Evolutionary conservation across 1,140 invertebrate genomes (phyloP), one percentile per base, ranked within the genome.

Genomic region (Procambarus virginalis): DNA sequence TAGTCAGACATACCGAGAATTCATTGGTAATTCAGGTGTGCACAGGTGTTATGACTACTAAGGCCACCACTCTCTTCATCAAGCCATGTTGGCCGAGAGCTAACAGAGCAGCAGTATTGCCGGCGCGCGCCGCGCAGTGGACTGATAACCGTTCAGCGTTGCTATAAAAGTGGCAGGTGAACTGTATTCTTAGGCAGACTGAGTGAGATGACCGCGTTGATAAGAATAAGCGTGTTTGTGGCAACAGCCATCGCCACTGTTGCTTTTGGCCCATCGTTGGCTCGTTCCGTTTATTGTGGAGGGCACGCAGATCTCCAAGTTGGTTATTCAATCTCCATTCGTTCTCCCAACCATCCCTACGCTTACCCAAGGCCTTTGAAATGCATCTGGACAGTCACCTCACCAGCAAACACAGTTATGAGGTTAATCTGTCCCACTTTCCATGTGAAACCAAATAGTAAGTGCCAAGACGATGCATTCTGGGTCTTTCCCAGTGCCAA

Each of bases 301-400:
- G 45, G 51, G 0, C 2, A 49, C 1, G 17, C 48, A 46, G 14
- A 10, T 45, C 45, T 87, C 45, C 14, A 79, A 46, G 20, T 22
- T 10, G 85, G 77, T 10, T 8, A 70, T n/a, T 20, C 51, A 4
- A 48, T 34, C 60, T 68, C 58, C 58, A 49, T 87, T n/a, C 5
- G 8, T 10, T 87, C 85, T 64, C 85, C 85, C 48, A 22, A 73
- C 17, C 79, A 20, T 46, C 85, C 85, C 6, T n/a, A 70, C 49
- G 46, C 58, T 5, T 87, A 87, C 60, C 85, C 85, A 4, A 48
- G 34, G 12, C 51, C 22, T 2, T 9, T 80, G 34, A 3, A n/a
- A 4, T 87, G 85, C 46, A 4, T 75, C 2, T 89, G 86, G 86
- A 51, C 5, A 2, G 64, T 22, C 49, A 2, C n/a, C 17, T 70